Conservation (phyloP, 2,888 invertebrate species). For the Achlya flavicornis region DNA sequence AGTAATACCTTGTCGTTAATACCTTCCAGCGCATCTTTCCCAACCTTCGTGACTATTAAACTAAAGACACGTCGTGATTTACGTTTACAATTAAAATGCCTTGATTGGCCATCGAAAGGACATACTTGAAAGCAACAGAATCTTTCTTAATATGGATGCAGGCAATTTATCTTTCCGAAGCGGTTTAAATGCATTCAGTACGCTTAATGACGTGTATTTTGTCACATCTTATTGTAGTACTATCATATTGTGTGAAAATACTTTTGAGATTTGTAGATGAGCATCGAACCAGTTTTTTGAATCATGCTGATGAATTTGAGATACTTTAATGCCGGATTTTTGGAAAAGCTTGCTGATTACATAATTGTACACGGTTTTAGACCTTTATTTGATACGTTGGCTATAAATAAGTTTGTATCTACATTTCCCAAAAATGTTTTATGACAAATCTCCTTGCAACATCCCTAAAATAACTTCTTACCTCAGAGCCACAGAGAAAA, state of each 20-base stretch:
- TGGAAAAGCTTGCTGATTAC: too few species aligned
- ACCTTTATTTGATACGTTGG: too few species aligned
- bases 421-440: too few species aligned
- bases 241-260: neutral
- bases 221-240: neutral
- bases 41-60: neutral
- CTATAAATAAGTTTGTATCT: too few species aligned
- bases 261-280: neutral
- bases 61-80: conserved; percentile 4
- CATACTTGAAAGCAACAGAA: conserved; percentile 1
- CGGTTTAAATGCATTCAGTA: neutral
- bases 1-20: neutral
- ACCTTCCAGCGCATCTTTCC: neutral
- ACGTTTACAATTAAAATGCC: neutral
- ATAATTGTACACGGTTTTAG: too few species aligned
- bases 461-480: too few species aligned
- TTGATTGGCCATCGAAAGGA: neutral
- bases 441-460: too few species aligned
- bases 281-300: neutral
- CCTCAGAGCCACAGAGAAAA: too few species aligned
- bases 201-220: neutral
- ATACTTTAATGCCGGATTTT: too few species aligned
- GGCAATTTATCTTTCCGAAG: neutral
- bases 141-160: conserved; percentile 5
- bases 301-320: neutral